A percentile compares a stretch with the other conserved stretches of the same genome.
These are phyloP conservation scores for Hydrolagus affinis DNA, from an alignment of 2,113 vertebrate genomes.

Conservation along the genomic window DNA sequence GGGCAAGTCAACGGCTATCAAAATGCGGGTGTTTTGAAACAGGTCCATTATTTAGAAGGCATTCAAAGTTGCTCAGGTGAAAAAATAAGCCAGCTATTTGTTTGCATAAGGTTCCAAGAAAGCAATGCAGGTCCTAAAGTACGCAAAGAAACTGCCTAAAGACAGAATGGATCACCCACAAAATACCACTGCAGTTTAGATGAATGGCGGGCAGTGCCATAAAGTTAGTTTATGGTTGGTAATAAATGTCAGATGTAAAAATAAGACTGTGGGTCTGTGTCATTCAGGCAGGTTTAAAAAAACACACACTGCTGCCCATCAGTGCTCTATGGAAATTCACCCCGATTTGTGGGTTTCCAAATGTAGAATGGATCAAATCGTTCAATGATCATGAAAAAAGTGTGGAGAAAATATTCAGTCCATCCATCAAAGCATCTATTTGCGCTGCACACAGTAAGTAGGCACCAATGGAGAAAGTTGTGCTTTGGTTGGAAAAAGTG, in stretches of 20 bases:
- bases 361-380: too few species aligned
- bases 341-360: too few species aligned
- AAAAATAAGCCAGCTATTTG: not conserved
- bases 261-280: too few species aligned
- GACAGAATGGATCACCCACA: not conserved
- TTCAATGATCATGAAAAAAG: too few species aligned
- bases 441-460: too few species aligned
- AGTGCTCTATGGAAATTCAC: too few species aligned
- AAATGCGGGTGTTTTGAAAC: not conserved
- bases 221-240: not conserved
- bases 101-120: not conserved
- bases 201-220: not conserved
- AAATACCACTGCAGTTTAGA: not conserved
- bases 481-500: too few species aligned
- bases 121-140: not conserved
- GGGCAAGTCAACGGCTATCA: not conserved
- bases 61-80: not conserved
- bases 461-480: too few species aligned
- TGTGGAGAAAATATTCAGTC: too few species aligned
- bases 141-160: constrained; percentile 6
- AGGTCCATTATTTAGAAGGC: not conserved
- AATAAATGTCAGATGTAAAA: not conserved
- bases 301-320: too few species aligned
- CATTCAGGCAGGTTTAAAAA: too few species aligned
- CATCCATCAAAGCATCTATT: too few species aligned